These are phyloP conservation scores for Dolichallabes microphthalmus DNA, from an alignment of 2,113 vertebrate genomes.

Conservation along the genomic window DNA sequence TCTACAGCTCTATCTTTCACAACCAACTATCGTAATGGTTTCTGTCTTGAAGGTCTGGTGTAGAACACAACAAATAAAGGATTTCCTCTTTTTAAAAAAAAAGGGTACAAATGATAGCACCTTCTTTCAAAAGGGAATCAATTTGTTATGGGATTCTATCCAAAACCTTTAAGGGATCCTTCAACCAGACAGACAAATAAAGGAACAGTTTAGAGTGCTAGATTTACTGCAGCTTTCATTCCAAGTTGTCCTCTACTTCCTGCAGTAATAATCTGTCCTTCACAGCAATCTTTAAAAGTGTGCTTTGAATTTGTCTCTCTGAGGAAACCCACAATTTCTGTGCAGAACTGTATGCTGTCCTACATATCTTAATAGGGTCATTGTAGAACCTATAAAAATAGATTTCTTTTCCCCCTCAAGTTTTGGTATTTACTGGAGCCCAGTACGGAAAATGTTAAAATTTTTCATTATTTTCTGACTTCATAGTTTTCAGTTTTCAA, in stretches of 20 bases:
- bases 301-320: not conserved
- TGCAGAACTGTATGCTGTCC: not conserved
- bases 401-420: not conserved
- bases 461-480: not conserved
- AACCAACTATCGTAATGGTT: no score
- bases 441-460: not conserved
- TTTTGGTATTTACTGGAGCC: not conserved
- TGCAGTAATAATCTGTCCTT: no score
- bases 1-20: not conserved
- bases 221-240: not conserved
- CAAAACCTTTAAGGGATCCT: not conserved
- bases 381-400: not conserved
- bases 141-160: no score
- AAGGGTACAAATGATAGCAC: not conserved
- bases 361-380: not conserved
- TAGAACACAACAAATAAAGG: no score
- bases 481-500: no score
- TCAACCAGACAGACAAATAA: not conserved
- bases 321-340: not conserved
- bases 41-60: no score
- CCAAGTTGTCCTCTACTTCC: not conserved
- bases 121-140: not conserved
- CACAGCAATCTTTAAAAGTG: not conserved
- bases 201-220: not conserved
- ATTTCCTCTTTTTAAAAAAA: no score